Evolutionary conservation across 2,797 vertebrate species (phyloP).

Genomic region (Alcedo quadribrachys): DNA sequence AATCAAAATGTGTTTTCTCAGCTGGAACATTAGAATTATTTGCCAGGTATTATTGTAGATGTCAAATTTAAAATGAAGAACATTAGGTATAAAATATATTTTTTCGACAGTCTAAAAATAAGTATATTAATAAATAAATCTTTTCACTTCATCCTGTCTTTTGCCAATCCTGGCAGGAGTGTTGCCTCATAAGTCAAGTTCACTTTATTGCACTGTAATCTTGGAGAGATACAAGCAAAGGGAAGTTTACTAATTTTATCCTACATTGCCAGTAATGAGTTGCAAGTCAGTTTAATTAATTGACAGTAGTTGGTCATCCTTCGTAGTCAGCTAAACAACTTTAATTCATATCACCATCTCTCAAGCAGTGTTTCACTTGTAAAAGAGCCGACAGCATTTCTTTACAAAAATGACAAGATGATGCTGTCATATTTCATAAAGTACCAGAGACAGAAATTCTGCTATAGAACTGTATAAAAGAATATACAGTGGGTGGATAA

Average conservation of each 20-base stretch:
- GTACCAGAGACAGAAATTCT: not conserved
- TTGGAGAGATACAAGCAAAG: not conserved
- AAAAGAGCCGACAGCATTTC: not conserved
- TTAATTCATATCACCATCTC: not conserved
- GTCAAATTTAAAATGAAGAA: not conserved
- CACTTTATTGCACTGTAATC: not conserved
- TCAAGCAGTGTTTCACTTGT: not conserved
- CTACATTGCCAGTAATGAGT: not conserved
- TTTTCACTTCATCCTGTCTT: not conserved
- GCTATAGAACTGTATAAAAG: not conserved
- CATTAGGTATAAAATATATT: slow-evolving; percentile 10
- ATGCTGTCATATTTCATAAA: not conserved
- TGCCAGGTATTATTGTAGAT: slow-evolving; percentile 7
- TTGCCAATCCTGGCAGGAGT: not conserved
- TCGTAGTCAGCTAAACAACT: not conserved
- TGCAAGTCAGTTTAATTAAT: slow-evolving; percentile 35
- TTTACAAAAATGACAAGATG: not conserved
- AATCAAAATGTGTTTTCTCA: slow-evolving; percentile 20
- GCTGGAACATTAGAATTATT: slow-evolving; percentile 13
- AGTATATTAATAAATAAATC: not conserved
- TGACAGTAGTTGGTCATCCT: not conserved
- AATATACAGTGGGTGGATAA: not conserved
- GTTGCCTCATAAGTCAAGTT: not conserved
- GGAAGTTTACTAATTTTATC: slow-evolving; percentile 9
- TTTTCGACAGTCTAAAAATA: not conserved